Evolutionary conservation across 2,113 vertebrate species (phyloP).

Genomic region (Mus pahari): DNA sequence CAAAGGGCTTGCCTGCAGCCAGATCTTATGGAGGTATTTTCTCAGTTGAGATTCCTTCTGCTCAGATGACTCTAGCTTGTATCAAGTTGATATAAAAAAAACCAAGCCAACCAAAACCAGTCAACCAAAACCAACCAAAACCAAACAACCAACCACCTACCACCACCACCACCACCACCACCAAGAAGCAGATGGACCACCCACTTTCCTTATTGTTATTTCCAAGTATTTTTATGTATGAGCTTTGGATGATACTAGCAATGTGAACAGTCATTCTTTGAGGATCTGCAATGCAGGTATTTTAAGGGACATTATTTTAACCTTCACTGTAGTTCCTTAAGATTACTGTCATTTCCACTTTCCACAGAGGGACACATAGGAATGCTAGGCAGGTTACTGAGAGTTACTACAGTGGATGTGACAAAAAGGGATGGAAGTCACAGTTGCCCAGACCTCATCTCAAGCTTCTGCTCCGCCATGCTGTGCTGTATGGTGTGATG

Average conservation of each 20-base stretch:
- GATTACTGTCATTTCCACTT: background rate
- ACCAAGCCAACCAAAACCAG: background rate
- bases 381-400: background rate
- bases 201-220: constrained; percentile 36
- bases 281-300: background rate
- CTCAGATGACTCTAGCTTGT: background rate
- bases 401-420: background rate
- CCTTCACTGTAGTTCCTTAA: background rate
- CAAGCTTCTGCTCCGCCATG: background rate
- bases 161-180: no score
- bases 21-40: background rate
- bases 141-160: background rate
- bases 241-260: background rate
- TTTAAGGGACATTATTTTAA: background rate
- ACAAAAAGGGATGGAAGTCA: background rate
- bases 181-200: background rate
- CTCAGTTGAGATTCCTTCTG: background rate
- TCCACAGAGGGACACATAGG: background rate
- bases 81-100: background rate
- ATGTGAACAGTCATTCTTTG: background rate
- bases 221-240: background rate
- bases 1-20: background rate
- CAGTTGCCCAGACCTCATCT: background rate
- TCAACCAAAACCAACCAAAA: background rate
- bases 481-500: constrained; percentile 17